Conservation (phyloP, 2,888 invertebrate genomes). For the Agrotis ipsilon region DNA sequence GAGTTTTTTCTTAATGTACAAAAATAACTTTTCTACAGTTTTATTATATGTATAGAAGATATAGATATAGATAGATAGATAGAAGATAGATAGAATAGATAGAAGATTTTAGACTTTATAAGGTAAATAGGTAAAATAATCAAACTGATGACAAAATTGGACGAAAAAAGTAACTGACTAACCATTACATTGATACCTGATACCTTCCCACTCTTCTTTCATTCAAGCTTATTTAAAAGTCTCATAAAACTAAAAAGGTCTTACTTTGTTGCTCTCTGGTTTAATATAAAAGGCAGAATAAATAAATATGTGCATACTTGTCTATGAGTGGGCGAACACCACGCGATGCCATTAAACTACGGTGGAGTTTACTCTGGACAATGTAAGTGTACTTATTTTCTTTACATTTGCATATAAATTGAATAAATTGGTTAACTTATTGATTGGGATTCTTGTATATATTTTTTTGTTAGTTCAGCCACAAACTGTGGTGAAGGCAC, state of each 20-base stretch:
- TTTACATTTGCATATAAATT: constrained; percentile 67
- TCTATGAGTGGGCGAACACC: constrained; percentile 65
- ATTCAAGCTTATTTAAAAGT: constrained; percentile 18
- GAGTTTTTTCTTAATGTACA: too few relatives aligned
- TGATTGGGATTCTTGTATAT: constrained; percentile 25
- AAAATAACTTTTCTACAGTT: too few relatives aligned
- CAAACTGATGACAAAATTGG: background rate
- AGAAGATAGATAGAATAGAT: too few relatives aligned
- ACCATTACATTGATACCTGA: background rate
- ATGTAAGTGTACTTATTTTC: constrained; percentile 52
- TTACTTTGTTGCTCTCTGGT: constrained; percentile 30
- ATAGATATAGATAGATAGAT: too few relatives aligned
- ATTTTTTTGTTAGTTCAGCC: constrained; percentile 17
- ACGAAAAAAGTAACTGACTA: background rate
- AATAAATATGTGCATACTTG: constrained; percentile 67
- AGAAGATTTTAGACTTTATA: background rate
- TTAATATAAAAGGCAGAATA: constrained; percentile 55
- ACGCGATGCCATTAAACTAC: constrained; percentile 58
- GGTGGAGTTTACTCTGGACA: constrained; percentile 47
- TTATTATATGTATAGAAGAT: too few relatives aligned
- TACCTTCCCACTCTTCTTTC: background rate
- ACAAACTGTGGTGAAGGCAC: too few relatives aligned
- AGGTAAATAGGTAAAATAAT: constrained; percentile 2
- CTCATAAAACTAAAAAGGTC: constrained; percentile 33
- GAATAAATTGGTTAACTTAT: constrained; percentile 50